Percentiles rank a stretch among this genome's conserved stretches.
Evolutionary conservation across 2,113 vertebrate species (phyloP).

Genomic region (Protobothrops mucrosquamatus): DNA sequence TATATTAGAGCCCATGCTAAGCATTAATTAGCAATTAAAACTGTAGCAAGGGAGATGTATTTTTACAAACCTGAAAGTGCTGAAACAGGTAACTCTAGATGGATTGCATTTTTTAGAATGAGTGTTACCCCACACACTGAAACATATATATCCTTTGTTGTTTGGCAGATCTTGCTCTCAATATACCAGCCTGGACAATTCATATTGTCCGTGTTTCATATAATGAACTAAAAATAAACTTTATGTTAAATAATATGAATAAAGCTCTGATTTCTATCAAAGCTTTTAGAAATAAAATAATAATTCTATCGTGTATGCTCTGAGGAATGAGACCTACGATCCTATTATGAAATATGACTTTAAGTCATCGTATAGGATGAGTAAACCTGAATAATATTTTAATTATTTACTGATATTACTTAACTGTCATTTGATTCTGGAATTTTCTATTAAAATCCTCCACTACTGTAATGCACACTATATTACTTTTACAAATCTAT

Average conservation of each 20-base stretch:
- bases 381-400: background rate
- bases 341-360: background rate
- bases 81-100: background rate
- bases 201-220: background rate
- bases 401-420: conserved; percentile 9
- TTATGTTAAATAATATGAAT: background rate
- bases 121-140: background rate
- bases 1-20: background rate
- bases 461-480: background rate
- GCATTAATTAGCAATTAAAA: background rate
- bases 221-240: background rate
- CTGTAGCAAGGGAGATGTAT: background rate
- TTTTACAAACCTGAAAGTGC: background rate
- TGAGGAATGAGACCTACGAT: background rate
- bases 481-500: conserved; percentile 25
- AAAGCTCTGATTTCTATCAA: background rate
- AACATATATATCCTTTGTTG: background rate
- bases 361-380: background rate
- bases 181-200: background rate
- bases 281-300: background rate
- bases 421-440: conserved; percentile 9
- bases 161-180: background rate
- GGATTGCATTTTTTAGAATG: background rate
- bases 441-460: background rate
- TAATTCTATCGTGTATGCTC: background rate